These are phyloP conservation scores for Chrysolina haemoptera DNA, from an alignment of 2,888 invertebrate species.

Conservation along the genomic window DNA sequence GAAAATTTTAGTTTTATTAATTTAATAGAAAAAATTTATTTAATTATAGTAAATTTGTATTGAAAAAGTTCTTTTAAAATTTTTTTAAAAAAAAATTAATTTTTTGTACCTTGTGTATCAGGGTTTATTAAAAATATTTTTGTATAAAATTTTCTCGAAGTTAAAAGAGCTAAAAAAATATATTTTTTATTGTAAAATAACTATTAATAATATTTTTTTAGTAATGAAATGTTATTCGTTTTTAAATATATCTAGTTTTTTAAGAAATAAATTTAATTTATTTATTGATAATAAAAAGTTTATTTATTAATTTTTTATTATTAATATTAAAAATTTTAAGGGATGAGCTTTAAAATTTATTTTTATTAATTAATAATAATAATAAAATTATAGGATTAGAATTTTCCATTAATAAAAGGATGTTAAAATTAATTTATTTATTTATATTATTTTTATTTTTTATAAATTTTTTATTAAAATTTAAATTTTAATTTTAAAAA, in stretches of 20 bases:
- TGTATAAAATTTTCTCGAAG: constrained; percentile 73
- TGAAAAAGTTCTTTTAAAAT: constrained; percentile 70
- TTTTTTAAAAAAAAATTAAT: constrained; percentile 72
- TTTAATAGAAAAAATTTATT: constrained; percentile 72
- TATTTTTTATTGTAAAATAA: constrained; percentile 74
- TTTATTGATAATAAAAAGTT: constrained; percentile 25
- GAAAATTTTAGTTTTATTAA: constrained; percentile 50
- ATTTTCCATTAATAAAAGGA: constrained; percentile 72
- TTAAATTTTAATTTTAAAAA: constrained; percentile 67
- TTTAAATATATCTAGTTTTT: constrained; percentile 80
- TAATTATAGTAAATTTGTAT: constrained; percentile 74
- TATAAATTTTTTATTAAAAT: constrained; percentile 69
- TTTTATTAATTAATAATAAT: constrained; percentile 49
- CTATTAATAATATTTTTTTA: constrained; percentile 78
- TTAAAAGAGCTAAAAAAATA: constrained; percentile 76
- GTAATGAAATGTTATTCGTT: constrained; percentile 78
- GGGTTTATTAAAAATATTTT: constrained; percentile 74
- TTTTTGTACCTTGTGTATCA: constrained; percentile 83
- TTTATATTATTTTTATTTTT: constrained; percentile 58
- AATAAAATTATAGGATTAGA: constrained; percentile 73
- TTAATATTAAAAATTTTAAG: constrained; percentile 18
- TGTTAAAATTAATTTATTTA: constrained; percentile 65
- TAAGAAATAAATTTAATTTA: constrained; percentile 71
- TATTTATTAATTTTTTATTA: constrained; percentile 25
- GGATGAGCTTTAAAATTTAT: constrained; percentile 17